These are phyloP conservation scores for Callyntrura sp. DNA, from an alignment of 2,888 invertebrate species.

Conservation along the genomic window DNA sequence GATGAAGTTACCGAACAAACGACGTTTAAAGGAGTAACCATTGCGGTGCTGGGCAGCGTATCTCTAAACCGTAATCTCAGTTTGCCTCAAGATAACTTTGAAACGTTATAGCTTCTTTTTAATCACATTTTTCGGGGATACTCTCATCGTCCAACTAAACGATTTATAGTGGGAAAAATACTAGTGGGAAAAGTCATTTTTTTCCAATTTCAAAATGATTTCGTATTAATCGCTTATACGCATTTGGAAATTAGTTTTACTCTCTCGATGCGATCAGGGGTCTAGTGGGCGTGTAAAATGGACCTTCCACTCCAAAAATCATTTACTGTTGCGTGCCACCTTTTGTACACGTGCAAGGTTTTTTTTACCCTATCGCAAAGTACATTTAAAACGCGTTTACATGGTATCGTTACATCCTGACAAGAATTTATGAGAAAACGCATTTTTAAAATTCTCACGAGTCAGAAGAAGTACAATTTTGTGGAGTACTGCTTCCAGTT, in stretches of 20 bases:
- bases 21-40: no score
- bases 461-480: slow-evolving; percentile 45
- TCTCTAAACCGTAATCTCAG: not conserved
- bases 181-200: slow-evolving; percentile 19
- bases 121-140: slow-evolving; percentile 39
- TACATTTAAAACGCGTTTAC: not conserved
- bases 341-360: no score
- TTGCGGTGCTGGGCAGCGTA: not conserved
- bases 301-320: no score
- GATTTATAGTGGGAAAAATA: not conserved
- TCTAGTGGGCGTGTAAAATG: no score
- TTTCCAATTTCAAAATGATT: slow-evolving; percentile 51
- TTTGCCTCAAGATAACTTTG: slow-evolving; percentile 43
- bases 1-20: no score
- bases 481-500: slow-evolving; percentile 2
- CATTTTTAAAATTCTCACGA: slow-evolving; percentile 59
- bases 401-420: slow-evolving; percentile 15
- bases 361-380: not conserved
- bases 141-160: not conserved
- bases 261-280: not conserved
- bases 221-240: slow-evolving; percentile 46
- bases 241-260: slow-evolving; percentile 41
- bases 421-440: slow-evolving; percentile 51
- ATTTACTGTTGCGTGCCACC: no score
- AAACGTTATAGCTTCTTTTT: slow-evolving; percentile 42